These are phyloP conservation scores for Anorthoa munda DNA, from an alignment of 2,888 invertebrate species.

Conservation along the genomic window DNA sequence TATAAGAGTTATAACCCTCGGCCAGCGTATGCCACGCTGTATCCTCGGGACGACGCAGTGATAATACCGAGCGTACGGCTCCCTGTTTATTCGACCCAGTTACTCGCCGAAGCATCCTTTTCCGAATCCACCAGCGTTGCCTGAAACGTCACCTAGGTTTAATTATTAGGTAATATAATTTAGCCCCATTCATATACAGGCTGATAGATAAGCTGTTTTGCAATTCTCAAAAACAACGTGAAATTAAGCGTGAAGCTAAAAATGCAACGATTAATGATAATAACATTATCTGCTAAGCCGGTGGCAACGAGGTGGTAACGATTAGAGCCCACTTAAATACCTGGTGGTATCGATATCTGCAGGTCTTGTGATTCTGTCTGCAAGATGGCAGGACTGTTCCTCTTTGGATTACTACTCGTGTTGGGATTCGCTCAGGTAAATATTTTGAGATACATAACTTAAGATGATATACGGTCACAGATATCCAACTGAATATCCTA, in stretches of 20 bases:
- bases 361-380: not conserved
- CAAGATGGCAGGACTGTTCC: conserved; percentile 29
- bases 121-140: too few species aligned
- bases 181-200: not conserved
- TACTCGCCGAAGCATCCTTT: too few species aligned
- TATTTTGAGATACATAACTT: not conserved
- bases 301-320: conserved; percentile 12
- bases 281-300: conserved; percentile 38
- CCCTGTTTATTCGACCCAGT: too few species aligned
- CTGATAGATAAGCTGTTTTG: conserved; percentile 14
- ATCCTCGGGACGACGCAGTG: too few species aligned
- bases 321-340: conserved; percentile 22
- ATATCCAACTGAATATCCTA: too few species aligned
- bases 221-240: conserved; percentile 13
- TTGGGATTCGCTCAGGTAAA: conserved; percentile 40
- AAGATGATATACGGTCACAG: too few species aligned
- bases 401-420: conserved; percentile 20
- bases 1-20: too few species aligned
- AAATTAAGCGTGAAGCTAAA: conserved; percentile 39
- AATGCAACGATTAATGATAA: conserved; percentile 17
- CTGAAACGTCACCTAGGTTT: not conserved
- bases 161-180: not conserved
- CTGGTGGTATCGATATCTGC: not conserved
- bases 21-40: too few species aligned
- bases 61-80: too few species aligned